Percentiles rank a stretch among this genome's conserved stretches.
Evolutionary conservation across 2,888 invertebrate genomes (phyloP).

Genomic region (Hemithea aestivaria): DNA sequence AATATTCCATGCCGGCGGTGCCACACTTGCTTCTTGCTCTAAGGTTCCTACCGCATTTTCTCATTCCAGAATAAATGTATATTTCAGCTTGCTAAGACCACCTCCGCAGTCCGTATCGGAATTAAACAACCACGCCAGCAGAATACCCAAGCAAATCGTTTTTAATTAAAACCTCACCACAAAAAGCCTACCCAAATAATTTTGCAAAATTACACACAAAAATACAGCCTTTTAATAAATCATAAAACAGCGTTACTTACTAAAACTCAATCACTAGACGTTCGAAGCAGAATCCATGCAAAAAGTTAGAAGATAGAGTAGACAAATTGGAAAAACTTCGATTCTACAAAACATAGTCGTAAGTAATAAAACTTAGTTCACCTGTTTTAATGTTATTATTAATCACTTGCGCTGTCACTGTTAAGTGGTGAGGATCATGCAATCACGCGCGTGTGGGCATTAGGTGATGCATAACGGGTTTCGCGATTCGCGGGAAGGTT

Average conservation of each 20-base stretch:
- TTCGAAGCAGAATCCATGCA: constrained; percentile 27
- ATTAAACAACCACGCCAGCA: constrained; percentile 4
- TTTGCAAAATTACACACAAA: no score
- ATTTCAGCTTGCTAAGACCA: constrained; percentile 3
- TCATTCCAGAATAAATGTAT: constrained; percentile 8
- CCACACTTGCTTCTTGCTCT: background rate
- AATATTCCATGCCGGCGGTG: constrained; percentile 12
- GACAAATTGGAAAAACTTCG: constrained; percentile 38
- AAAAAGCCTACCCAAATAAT: constrained; percentile 8
- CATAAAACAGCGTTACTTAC: no score
- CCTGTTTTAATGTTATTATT: constrained; percentile 61
- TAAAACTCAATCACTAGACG: constrained; percentile 16
- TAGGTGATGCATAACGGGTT: constrained; percentile 37
- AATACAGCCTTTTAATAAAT: no score
- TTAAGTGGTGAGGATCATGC: constrained; percentile 56
- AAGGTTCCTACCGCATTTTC: constrained; percentile 6
- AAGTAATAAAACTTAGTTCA: constrained; percentile 53
- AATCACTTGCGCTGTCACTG: constrained; percentile 65
- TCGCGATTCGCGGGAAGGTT: constrained; percentile 30
- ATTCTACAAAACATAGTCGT: constrained; percentile 46
- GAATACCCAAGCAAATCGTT: constrained; percentile 11
- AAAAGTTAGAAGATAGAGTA: constrained; percentile 24
- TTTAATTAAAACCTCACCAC: constrained; percentile 15
- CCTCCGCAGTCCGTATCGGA: background rate
- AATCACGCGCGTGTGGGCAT: constrained; percentile 60